A percentile compares a stretch with the other conserved stretches of the same genome.
These are phyloP conservation scores for Cranoglanis bouderius DNA, from an alignment of 2,113 vertebrate genomes.

Conservation along the genomic window DNA sequence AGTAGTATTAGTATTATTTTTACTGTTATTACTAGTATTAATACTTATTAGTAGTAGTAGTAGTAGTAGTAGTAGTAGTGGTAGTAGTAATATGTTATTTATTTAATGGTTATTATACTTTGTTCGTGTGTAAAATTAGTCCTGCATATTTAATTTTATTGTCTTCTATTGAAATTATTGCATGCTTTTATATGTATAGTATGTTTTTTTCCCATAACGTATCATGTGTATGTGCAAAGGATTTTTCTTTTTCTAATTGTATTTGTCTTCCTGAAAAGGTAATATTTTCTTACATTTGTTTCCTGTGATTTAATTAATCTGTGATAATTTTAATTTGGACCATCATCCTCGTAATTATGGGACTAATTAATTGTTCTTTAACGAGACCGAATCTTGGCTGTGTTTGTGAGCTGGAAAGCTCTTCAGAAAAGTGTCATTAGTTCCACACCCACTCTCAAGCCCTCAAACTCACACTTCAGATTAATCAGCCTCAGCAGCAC, in stretches of 20 bases:
- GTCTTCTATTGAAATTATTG: not conserved
- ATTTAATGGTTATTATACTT: not conserved
- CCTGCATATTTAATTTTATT: not conserved
- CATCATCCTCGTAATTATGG: slow-evolving; percentile 33
- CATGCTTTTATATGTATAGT: not conserved
- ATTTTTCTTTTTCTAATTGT: slow-evolving; percentile 16
- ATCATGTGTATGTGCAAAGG: not conserved
- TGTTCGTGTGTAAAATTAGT: not conserved
- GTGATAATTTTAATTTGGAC: slow-evolving; percentile 40
- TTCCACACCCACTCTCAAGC: slow-evolving; percentile 54
- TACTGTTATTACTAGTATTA: not conserved
- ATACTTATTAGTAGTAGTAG: not conserved
- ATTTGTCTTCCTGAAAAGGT: slow-evolving; percentile 33
- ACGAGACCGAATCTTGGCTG: slow-evolving; percentile 37
- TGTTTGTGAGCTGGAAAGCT: slow-evolving; percentile 45
- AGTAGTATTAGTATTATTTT: not conserved
- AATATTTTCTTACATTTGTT: slow-evolving; percentile 45
- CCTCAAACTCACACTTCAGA: slow-evolving; percentile 73
- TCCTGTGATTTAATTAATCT: slow-evolving; percentile 46
- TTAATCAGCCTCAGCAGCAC: slow-evolving; percentile 72
- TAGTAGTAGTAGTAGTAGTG: not conserved
- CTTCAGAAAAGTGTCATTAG: slow-evolving; percentile 47
- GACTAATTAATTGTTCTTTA: slow-evolving; percentile 50
- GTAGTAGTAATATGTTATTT: not conserved
- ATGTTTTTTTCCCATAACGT: not conserved